A percentile compares a stretch with the other conserved stretches of the same genome.
phyloP scores from a whole-genome alignment of 92 coral and sea anemone species.

The Porites divaricata region DNA sequence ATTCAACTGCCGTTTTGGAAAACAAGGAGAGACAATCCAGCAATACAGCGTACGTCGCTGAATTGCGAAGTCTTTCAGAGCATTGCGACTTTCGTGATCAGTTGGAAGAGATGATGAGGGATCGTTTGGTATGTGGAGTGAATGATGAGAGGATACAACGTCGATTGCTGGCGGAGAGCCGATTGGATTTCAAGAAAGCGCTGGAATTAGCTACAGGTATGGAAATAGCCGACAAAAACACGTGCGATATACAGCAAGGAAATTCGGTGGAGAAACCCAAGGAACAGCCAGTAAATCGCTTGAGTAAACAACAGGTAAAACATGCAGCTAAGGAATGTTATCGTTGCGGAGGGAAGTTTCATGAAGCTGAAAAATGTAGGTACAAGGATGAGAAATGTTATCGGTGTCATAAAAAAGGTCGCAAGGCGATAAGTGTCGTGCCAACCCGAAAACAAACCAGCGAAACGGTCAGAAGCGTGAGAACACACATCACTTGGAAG shows the following conservation, averaged over 20 bases:
- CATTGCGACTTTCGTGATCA: slow-evolving; percentile 39
- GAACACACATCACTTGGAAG: slow-evolving; percentile 18
- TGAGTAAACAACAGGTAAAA: background rate
- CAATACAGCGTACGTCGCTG: slow-evolving; percentile 23
- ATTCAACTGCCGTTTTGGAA: slow-evolving; percentile 50
- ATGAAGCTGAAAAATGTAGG: slow-evolving; percentile 28
- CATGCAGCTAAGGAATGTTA: slow-evolving; percentile 20
- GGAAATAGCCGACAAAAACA: slow-evolving; percentile 34
- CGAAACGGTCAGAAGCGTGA: background rate
- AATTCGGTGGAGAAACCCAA: slow-evolving; percentile 6
- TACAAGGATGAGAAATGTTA: slow-evolving; percentile 21
- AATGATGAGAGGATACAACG: slow-evolving; percentile 51
- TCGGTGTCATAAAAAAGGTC: slow-evolving; percentile 24
- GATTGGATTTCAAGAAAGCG: slow-evolving; percentile 45
- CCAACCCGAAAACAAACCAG: background rate
- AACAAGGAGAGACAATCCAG: slow-evolving; percentile 20
- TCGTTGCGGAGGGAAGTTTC: slow-evolving; percentile 40
- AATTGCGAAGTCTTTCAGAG: slow-evolving; percentile 26
- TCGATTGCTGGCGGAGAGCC: slow-evolving; percentile 42
- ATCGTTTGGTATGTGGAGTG: slow-evolving; percentile 49
- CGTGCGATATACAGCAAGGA: slow-evolving; percentile 40
- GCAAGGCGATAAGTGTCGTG: slow-evolving; percentile 5
- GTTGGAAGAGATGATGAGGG: slow-evolving; percentile 45
- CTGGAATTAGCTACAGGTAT: slow-evolving; percentile 38
- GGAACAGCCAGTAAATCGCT: background rate